Base-by-base conservation (phyloP, 2,113 vertebrate species). In the Megatriorchis doriae region DNA sequence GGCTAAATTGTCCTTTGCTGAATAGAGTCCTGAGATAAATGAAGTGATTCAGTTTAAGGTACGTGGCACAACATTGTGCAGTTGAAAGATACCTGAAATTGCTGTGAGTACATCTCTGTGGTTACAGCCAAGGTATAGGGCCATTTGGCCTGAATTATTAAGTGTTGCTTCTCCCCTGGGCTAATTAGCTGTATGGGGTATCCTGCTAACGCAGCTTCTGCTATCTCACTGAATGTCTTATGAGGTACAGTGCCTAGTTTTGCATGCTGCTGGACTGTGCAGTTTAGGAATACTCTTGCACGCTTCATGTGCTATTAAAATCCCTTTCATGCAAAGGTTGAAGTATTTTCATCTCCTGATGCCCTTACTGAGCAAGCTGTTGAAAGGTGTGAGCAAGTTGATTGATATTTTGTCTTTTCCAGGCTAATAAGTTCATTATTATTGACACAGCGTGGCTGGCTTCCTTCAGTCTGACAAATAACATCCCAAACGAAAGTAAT, bases 211-310 rank as follows among this genome's bases (percentile, higher is more conserved):
- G 34, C 40, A 48, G 4, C 36, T 53, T 40, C 68, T 58, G 3
- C 29, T 13, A 0, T 6, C 32, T 36, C 2, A 0, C 71, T 12
- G 59, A 38, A 7, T 2, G 5, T 11, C 25, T 40, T 38, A 7
- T 0, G 4, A 77, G 59, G 12, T 45, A 31, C n/a, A 7, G 5
- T 0, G 0, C 3, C 0, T 15, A 4, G 45, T 5, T 74, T n/a
- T 77, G 66, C 17, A 9, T 0, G 10, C 40, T 80, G 19, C 31
- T 73, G 48, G 10, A 7, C 21, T 6, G 3, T 52, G 59, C 38
- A 16, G 13, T 71, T 71, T 10, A 45, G 81, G 18, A 81, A 70
- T 50, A 15, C 17, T 58, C 84, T 48, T 67, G n/a, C 13, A 66
- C 0, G 0, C 34, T 77, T 62, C 31, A 11, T 5, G 18, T n/a